Percentiles rank a stretch among this genome's conserved stretches.
Evolutionary conservation across 1,140 invertebrate species (phyloP).

Genomic region (Vollenhovia emeryi): DNA sequence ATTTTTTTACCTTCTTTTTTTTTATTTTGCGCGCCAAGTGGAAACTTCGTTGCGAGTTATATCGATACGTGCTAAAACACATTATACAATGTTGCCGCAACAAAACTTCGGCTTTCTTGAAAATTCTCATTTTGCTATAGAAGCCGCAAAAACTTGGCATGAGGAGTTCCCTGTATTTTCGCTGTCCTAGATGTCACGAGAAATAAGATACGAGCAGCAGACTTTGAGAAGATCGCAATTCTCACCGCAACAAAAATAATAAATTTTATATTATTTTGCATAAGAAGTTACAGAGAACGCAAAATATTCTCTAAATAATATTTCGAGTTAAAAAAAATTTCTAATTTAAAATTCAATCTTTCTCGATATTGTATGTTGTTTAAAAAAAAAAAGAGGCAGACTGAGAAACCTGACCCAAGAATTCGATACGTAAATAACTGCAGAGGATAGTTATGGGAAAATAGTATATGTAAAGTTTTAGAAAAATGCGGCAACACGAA

Average conservation of each 20-base stretch:
- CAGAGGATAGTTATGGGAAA: background rate
- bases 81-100: conserved; percentile 14
- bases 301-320: background rate
- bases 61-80: conserved; percentile 38
- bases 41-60: conserved; percentile 41
- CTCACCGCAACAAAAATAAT: background rate
- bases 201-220: conserved; percentile 19
- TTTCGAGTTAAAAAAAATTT: background rate
- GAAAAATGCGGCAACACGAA: background rate
- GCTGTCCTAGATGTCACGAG: background rate
- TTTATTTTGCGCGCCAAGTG: background rate
- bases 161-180: conserved; percentile 5
- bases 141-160: conserved; percentile 13
- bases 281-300: background rate
- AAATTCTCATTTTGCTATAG: conserved; percentile 43
- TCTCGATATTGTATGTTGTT: background rate
- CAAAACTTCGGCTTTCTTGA: conserved; percentile 45
- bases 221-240: background rate
- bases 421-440: background rate
- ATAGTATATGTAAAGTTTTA: background rate
- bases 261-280: background rate
- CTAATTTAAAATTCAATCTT: background rate
- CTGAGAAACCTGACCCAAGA: background rate
- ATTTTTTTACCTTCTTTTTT: conserved; percentile 28
- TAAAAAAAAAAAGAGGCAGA: background rate